Percentiles rank a stretch among this genome's conserved stretches.
Conservation (phyloP, 1,140 invertebrate species). For the Danaus plexippus region DNA sequence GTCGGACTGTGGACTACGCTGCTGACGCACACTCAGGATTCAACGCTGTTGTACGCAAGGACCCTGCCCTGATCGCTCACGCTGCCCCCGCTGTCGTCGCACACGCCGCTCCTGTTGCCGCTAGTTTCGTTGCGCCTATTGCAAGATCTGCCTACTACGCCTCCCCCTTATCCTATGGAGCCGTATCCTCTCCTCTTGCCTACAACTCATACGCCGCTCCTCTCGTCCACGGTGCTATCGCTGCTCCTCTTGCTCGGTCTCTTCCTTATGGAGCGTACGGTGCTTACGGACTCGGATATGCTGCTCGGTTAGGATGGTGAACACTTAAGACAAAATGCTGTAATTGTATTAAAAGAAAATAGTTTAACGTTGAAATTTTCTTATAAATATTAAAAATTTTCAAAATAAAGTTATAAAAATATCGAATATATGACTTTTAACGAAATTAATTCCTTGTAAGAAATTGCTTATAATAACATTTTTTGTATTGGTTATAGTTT, state of each 20-base stretch:
- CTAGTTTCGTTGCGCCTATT: constrained; percentile 20
- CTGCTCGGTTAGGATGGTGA: constrained; percentile 21
- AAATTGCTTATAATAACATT: too few relatives aligned
- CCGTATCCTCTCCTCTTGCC: constrained; percentile 26
- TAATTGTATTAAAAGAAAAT: too few relatives aligned
- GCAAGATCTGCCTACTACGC: constrained; percentile 9
- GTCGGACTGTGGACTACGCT: constrained; percentile 25
- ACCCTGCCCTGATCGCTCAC: constrained; percentile 18
- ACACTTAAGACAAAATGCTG: neutral
- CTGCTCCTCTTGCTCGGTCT: constrained; percentile 4
- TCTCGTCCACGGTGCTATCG: constrained; percentile 4
- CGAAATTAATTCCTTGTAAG: too few relatives aligned
- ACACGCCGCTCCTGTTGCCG: constrained; percentile 3
- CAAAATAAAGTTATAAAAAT: too few relatives aligned
- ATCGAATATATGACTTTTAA: too few relatives aligned
- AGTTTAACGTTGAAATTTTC: too few relatives aligned
- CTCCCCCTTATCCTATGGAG: constrained; percentile 21
- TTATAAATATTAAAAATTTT: too few relatives aligned
- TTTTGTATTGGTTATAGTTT: too few relatives aligned
- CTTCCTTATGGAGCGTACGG: neutral
- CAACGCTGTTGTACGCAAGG: constrained; percentile 65
- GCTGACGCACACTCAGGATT: constrained; percentile 59
- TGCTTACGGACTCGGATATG: constrained; percentile 17
- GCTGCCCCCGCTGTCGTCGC: constrained; percentile 2
- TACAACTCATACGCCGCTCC: constrained; percentile 16